phyloP scores from a whole-genome alignment of 2,888 invertebrate species.

The Panorpa germanica region DNA sequence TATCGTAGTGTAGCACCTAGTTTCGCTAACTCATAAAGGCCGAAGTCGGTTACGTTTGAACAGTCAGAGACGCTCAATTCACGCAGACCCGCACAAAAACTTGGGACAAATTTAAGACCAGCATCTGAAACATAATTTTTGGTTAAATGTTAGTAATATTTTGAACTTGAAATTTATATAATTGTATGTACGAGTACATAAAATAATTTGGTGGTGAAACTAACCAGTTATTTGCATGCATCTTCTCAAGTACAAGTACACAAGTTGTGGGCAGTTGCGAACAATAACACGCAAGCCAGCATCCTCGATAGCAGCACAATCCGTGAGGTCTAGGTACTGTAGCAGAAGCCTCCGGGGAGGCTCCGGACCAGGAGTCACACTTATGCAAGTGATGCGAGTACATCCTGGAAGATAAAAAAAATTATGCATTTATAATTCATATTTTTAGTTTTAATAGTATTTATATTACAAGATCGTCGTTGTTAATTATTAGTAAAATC shows the following conservation, averaged over 20 bases:
- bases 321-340: constrained; percentile 79
- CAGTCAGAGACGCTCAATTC: constrained; percentile 87
- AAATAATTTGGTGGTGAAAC: constrained; percentile 5
- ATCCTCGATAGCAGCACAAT: constrained; percentile 72
- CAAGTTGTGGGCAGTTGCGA: constrained; percentile 70
- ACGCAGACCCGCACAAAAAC: constrained; percentile 65
- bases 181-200: background rate
- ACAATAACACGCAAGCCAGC: constrained; percentile 67
- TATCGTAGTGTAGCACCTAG: constrained; percentile 78
- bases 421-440: constrained; percentile 9
- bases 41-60: constrained; percentile 74
- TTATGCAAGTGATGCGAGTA: constrained; percentile 60
- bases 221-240: constrained; percentile 74
- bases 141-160: background rate
- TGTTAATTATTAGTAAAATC: too few relatives aligned
- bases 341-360: constrained; percentile 48
- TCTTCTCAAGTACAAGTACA: constrained; percentile 71
- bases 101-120: constrained; percentile 79
- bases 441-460: too few relatives aligned
- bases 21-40: constrained; percentile 74
- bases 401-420: constrained; percentile 36
- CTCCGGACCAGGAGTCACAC: constrained; percentile 42
- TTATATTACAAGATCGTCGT: too few relatives aligned
- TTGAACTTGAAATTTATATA: background rate
- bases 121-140: constrained; percentile 40